These are phyloP conservation scores for Phrynosoma platyrhinos DNA, from an alignment of 2,113 vertebrate genomes.

Conservation along the genomic window DNA sequence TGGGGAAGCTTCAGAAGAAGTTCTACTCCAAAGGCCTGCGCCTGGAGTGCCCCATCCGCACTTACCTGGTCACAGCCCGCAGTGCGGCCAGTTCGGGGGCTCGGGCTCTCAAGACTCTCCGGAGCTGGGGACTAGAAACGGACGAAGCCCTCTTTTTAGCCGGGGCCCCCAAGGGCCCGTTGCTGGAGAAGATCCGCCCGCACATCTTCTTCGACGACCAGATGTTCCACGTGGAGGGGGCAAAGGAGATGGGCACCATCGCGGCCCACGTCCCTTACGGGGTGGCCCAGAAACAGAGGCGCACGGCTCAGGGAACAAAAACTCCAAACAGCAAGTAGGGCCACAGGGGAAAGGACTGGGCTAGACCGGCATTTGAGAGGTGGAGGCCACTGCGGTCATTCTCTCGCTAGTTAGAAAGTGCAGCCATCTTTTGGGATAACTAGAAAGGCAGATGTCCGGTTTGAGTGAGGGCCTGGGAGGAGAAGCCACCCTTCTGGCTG, in stretches of 20 bases:
- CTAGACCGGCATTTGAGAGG: not conserved
- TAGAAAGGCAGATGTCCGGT: fast-evolving
- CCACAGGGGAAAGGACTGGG: fast-evolving
- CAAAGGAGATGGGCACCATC: slow-evolving; percentile 89
- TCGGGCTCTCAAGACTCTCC: slow-evolving; percentile 91
- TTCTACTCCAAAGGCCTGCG: slow-evolving; percentile 92
- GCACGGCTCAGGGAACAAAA: slow-evolving; percentile 14
- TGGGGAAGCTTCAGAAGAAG: slow-evolving; percentile 94
- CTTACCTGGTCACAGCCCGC: slow-evolving; percentile 93
- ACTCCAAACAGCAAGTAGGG: slow-evolving; percentile 59
- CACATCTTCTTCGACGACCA: slow-evolving; percentile 98
- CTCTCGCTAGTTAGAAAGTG: not conserved
- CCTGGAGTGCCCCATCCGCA: slow-evolving; percentile 93
- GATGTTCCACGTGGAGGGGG: slow-evolving; percentile 95
- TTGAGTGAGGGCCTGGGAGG: not conserved
- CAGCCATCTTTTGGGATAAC: fast-evolving
- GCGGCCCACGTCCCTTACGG: slow-evolving; percentile 94
- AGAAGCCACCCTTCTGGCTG: not conserved
- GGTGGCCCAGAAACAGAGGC: slow-evolving; percentile 80
- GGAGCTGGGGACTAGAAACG: slow-evolving; percentile 94
- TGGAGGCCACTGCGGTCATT: not conserved
- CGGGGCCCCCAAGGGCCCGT: slow-evolving; percentile 91
- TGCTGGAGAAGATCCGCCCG: slow-evolving; percentile 92
- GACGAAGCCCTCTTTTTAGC: slow-evolving; percentile 95
- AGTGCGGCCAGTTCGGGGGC: slow-evolving; percentile 94